Base-by-base conservation (phyloP, 2,888 invertebrate species). In the Tenthredo amoena region DNA sequence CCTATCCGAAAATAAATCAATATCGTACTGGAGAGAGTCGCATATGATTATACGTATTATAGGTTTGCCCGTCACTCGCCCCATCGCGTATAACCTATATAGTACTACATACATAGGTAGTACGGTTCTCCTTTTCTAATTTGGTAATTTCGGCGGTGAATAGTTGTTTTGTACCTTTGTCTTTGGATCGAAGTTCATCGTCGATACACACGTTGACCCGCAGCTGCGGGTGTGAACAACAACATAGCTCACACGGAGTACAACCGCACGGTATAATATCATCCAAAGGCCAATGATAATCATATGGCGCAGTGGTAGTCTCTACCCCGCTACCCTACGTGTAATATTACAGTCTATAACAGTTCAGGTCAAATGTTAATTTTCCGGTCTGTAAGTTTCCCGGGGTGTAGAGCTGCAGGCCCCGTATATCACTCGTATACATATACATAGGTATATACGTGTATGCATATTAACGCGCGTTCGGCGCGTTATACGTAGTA, bases 371-470 rank as follows among this genome's bases (percentile, higher is more conserved):
- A 50, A 77, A 47, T 50, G 76, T 81, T 81, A 81, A 81, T 81
- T 81, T 81, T 81, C 79, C 79, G 79, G 58, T 81, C 37, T 40
- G 79, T 37, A 18, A 58, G 40, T 81, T 81, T 79, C 58, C n/a
- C 10, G 40, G 62, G 37, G 79, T 34, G 77, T 55, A 12, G 37
- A 37, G 37, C 37, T 34, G 77, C 37, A 12, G 21, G 21, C 26
- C 58, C 40, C 0, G 76, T 47, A 7, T 26, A 77, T 31, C 15
- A 18, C 15, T 31, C 50, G 12, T 18, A 10, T 18, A 37, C 37
- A 40, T 9, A 2, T 72, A 43, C 37, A 40, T 72, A 12, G n/a
- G n/a, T n/a, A n/a, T n/a, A n/a, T n/a, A n/a, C n/a, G n/a, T n/a
- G n/a, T n/a, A n/a, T n/a, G n/a, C n/a, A n/a, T n/a, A n/a, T n/a